Base-by-base conservation (phyloP, 2,797 vertebrate genomes). In the Florisuga fusca region DNA sequence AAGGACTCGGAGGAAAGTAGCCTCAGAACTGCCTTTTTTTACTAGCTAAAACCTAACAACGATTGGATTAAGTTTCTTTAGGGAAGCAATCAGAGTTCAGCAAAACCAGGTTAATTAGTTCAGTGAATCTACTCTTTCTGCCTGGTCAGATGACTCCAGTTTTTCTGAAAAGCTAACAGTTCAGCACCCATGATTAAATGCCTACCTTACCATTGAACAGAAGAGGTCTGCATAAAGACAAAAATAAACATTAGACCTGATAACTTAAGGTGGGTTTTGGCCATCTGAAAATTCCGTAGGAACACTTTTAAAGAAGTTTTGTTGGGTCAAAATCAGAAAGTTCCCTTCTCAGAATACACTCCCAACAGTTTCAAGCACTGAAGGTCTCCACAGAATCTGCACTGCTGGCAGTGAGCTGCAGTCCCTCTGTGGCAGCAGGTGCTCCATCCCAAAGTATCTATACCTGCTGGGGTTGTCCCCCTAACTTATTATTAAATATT, bases 381-480 rank as follows among this genome's bases (percentile, higher is more conserved):
- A 12, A 64, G 46, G 33, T n/a, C 36, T 88, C 38, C 27, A 34
- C 4, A 22, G 59, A 75, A 84, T 36, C 68, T 69, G 20, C 16
- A 9, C 1, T 0, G 45, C 21, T 38, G 68, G 53, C 34, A 51
- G 19, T 0, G 1, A 4, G 1, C 20, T 38, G 62, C 19, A 31
- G 13, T 38, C 9, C 57, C 36, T 80, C 26, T 68, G 57, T 1
- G 0, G 36, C 10, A 1, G 26, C 48, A 59, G 50, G 45, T 22
- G 59, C 25, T 94, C 26, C 2, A 27, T 75, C 67, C 82, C 3
- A 1, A 8, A 19, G 18, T 23, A 57, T n/a, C 20, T 33, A 3
- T 12, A 57, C 29, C 38, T 85, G 45, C 68, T 67, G 31, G 20
- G 79, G 83, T 84, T 45, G 19, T 55, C n/a, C 19, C 41, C 19